A percentile compares a stretch with the other conserved stretches of the same genome.
phyloP scores from a whole-genome alignment of 1,140 invertebrate genomes.

The Riptortus pedestris region DNA sequence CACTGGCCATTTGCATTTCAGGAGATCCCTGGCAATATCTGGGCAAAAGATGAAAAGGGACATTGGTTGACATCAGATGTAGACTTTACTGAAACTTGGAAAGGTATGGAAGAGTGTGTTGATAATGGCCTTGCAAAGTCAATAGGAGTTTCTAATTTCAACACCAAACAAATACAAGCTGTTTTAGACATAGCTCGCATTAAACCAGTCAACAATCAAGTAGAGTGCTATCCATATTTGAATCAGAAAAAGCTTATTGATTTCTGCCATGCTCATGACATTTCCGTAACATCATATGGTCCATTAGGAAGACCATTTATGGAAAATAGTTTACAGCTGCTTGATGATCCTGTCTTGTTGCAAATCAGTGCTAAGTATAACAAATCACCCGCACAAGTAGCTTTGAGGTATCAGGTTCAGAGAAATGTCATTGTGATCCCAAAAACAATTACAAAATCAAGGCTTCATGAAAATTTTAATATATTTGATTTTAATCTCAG shows the following conservation, averaged over 20 bases:
- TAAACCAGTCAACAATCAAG: conserved; percentile 58
- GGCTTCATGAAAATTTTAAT: conserved; percentile 58
- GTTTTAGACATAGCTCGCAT: conserved; percentile 53
- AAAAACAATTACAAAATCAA: conserved; percentile 53
- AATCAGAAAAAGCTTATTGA: conserved; percentile 41
- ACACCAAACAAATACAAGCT: conserved; percentile 52
- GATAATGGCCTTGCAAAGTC: conserved; percentile 52
- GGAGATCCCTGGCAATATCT: neutral
- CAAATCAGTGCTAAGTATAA: conserved; percentile 52
- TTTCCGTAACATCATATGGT: conserved; percentile 42
- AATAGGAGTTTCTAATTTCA: conserved; percentile 75
- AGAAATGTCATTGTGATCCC: conserved; percentile 46
- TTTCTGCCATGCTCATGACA: conserved; percentile 39
- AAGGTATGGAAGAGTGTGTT: conserved; percentile 66
- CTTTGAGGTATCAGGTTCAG: conserved; percentile 51
- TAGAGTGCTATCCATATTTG: conserved; percentile 45
- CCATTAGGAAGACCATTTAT: conserved; percentile 39
- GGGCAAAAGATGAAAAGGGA: conserved; percentile 35
- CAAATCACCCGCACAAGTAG: conserved; percentile 58
- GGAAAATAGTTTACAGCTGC: conserved; percentile 47
- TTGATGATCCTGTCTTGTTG: conserved; percentile 52
- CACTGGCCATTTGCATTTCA: conserved; percentile 62
- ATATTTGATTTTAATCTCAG: conserved; percentile 59
- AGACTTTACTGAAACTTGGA: conserved; percentile 58
- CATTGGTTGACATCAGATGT: conserved; percentile 38